Evolutionary conservation across 2,113 vertebrate species (phyloP).

Genomic region (Rostratula benghalensis): DNA sequence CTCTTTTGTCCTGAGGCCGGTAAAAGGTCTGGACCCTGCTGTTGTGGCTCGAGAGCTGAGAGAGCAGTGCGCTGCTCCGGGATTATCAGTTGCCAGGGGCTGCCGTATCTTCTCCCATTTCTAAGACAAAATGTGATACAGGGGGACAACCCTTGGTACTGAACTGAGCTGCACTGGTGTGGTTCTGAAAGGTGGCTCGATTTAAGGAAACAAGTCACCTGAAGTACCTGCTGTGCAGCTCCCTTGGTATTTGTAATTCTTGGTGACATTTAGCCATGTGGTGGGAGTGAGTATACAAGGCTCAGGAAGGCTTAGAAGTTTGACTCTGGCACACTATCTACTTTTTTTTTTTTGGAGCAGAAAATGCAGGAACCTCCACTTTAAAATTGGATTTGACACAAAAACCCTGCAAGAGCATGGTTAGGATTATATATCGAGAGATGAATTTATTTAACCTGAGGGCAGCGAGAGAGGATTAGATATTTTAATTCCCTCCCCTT

Average conservation of each 20-base stretch:
- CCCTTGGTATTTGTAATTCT: background rate
- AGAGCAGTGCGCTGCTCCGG: background rate
- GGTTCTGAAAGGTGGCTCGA: rapidly evolving
- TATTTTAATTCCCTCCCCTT: conserved; percentile 28
- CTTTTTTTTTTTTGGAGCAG: background rate
- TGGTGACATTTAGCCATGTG: background rate
- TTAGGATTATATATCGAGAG: background rate
- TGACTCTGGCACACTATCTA: background rate
- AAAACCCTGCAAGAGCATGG: background rate
- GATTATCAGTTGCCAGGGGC: background rate
- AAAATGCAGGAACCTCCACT: background rate
- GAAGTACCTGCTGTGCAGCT: background rate
- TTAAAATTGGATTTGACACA: background rate
- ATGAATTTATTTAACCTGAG: conserved; percentile 15
- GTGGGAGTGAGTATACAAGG: background rate
- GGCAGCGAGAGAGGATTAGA: conserved; percentile 24
- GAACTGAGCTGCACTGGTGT: background rate
- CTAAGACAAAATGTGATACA: background rate
- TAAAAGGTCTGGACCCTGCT: background rate
- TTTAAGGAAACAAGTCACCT: background rate
- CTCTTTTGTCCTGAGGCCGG: background rate
- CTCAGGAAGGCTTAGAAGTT: background rate
- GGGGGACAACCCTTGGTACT: rapidly evolving
- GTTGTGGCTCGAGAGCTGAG: background rate
- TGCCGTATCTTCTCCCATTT: background rate